Evolutionary conservation across 2,797 vertebrate species (phyloP).

Genomic region (Intellagama lesueurii): DNA sequence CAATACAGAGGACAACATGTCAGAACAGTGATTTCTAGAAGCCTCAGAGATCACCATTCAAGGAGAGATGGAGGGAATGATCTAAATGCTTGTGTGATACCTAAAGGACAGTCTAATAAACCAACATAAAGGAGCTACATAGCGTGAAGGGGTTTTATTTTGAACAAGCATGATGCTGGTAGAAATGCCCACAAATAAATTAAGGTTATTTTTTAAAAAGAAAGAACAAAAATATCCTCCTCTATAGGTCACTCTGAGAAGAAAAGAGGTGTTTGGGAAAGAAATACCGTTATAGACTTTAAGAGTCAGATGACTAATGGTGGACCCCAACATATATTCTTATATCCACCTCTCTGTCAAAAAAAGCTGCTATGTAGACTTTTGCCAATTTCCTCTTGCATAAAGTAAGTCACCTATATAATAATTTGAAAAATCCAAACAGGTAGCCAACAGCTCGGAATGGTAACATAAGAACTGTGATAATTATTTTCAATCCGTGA

Average conservation of each 20-base stretch:
- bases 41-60: constrained; percentile 10
- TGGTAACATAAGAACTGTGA: background rate
- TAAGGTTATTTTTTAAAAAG: background rate
- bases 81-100: constrained; percentile 29
- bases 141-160: background rate
- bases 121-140: constrained; percentile 9
- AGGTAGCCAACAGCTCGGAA: no score
- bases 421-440: no score
- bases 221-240: background rate
- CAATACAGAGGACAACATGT: background rate
- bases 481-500: background rate
- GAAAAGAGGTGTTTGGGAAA: background rate
- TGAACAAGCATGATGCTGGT: background rate
- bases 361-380: background rate
- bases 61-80: background rate
- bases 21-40: constrained; percentile 59
- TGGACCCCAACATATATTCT: background rate
- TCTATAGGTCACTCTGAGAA: background rate
- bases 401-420: no score
- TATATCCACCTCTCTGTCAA: background rate
- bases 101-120: constrained; percentile 35
- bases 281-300: background rate
- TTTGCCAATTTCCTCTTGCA: no score
- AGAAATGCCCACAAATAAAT: background rate
- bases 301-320: background rate